Evolutionary conservation across 1,140 invertebrate species (phyloP).

Genomic region (Coptotermes formosanus): DNA sequence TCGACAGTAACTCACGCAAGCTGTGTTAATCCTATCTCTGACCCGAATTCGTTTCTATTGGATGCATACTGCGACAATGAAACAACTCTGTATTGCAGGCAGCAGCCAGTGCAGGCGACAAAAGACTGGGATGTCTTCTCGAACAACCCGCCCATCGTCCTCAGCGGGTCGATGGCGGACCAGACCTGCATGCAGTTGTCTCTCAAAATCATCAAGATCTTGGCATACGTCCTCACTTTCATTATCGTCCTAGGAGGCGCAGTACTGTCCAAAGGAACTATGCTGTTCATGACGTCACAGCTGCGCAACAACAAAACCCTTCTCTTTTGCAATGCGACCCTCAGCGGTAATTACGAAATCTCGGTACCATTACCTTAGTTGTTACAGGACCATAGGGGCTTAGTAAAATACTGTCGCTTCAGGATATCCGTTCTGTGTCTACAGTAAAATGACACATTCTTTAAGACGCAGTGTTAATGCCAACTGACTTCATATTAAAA

Average conservation of each 20-base stretch:
- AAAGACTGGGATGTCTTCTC: conserved; percentile 96
- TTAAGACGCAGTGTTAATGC: too few relatives aligned
- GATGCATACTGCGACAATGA: not conserved
- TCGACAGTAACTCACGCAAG: too few relatives aligned
- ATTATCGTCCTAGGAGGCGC: conserved; percentile 76
- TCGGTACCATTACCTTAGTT: too few relatives aligned
- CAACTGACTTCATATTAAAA: too few relatives aligned
- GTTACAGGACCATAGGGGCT: too few relatives aligned
- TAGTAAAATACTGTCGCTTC: too few relatives aligned
- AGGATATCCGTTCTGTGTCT: too few relatives aligned
- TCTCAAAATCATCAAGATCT: conserved; percentile 79
- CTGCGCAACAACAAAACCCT: conserved; percentile 70
- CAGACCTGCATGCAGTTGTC: conserved; percentile 82
- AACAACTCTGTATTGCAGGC: conserved; percentile 53
- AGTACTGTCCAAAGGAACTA: conserved; percentile 79
- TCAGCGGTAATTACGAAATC: too few relatives aligned
- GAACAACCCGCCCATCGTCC: conserved; percentile 80
- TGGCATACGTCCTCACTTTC: conserved; percentile 82
- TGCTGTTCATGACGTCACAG: conserved; percentile 90
- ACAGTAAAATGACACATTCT: too few relatives aligned
- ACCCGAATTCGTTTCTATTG: too few relatives aligned
- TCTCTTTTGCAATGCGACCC: conserved; percentile 67
- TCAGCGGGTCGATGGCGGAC: conserved; percentile 83
- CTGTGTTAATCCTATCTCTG: too few relatives aligned
- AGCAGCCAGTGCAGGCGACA: conserved; percentile 78